phyloP scores from a whole-genome alignment of 2,888 invertebrate genomes.

The Chrysolina americana region DNA sequence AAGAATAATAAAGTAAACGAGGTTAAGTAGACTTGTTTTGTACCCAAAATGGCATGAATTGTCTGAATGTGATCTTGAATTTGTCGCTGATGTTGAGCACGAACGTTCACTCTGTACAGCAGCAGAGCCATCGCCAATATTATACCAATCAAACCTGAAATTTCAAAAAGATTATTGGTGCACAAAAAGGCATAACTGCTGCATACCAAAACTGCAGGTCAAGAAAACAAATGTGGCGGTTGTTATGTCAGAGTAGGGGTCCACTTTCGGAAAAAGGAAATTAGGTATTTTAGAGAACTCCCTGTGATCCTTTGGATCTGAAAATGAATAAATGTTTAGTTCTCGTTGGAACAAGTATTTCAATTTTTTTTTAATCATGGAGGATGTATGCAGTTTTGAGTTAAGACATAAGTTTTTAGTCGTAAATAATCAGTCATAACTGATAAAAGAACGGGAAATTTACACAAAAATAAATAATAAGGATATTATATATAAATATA shows the following conservation, averaged over 20 bases:
- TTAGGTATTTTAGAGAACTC: conserved; percentile 80
- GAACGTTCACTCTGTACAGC: conserved; percentile 76
- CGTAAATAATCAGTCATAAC: too few species aligned
- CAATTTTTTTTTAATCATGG: too few species aligned
- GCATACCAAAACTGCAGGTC: conserved; percentile 74
- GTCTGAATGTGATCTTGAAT: conserved; percentile 79
- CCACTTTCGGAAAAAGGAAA: conserved; percentile 80
- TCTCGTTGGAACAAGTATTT: too few species aligned
- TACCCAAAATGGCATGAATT: conserved; percentile 78
- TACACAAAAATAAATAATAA: too few species aligned
- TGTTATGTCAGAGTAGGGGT: conserved; percentile 77
- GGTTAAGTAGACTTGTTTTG: not conserved
- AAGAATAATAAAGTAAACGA: too few species aligned
- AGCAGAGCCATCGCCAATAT: conserved; percentile 77
- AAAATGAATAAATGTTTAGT: conserved; percentile 33
- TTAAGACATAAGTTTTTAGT: too few species aligned
- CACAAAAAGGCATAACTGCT: not conserved
- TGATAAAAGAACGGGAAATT: too few species aligned
- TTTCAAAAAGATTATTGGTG: not conserved
- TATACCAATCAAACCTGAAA: conserved; percentile 73
- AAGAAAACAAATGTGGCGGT: conserved; percentile 78
- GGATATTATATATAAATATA: too few species aligned
- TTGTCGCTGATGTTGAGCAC: conserved; percentile 76
- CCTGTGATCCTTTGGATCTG: conserved; percentile 75
- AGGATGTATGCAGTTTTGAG: too few species aligned